Evolutionary conservation across 2,888 invertebrate genomes (phyloP).

Genomic region (Ormyrus rosae): DNA sequence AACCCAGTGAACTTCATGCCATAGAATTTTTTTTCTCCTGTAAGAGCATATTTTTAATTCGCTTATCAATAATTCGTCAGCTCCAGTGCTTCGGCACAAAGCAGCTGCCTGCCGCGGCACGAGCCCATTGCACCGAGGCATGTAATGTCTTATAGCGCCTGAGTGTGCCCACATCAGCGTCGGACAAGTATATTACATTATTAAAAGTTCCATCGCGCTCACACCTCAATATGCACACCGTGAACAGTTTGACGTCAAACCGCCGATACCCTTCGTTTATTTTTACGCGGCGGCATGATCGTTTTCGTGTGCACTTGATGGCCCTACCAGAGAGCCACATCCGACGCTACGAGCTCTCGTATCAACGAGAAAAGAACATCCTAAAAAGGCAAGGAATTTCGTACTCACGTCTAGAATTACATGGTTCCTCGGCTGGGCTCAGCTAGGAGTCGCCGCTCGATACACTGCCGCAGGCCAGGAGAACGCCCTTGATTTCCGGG

Average conservation of each 20-base stretch:
- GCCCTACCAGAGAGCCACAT: not conserved
- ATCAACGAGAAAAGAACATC: not conserved
- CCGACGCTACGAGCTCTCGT: too few relatives aligned
- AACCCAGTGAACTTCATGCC: too few relatives aligned
- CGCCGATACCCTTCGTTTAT: constrained; percentile 38
- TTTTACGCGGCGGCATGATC: constrained; percentile 21
- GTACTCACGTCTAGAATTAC: constrained; percentile 22
- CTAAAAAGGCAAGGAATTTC: constrained; percentile 3
- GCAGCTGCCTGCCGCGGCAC: too few relatives aligned
- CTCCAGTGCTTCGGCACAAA: too few relatives aligned
- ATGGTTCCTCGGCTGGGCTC: constrained; percentile 2
- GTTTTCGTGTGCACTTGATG: not conserved
- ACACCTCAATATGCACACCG: constrained; percentile 1
- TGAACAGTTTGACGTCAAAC: constrained; percentile 35
- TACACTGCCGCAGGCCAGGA: not conserved
- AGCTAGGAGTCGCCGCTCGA: not conserved
- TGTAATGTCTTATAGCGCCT: too few relatives aligned
- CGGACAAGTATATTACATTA: too few relatives aligned
- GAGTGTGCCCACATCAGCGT: too few relatives aligned
- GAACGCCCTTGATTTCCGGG: constrained; percentile 51
- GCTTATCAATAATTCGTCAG: too few relatives aligned
- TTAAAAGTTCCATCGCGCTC: too few relatives aligned
- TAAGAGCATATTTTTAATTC: too few relatives aligned
- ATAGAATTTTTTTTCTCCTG: too few relatives aligned
- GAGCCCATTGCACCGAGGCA: too few relatives aligned